These are phyloP conservation scores for Onychomys leucogaster DNA, from an alignment of 2,797 vertebrate species.

Conservation along the genomic window DNA sequence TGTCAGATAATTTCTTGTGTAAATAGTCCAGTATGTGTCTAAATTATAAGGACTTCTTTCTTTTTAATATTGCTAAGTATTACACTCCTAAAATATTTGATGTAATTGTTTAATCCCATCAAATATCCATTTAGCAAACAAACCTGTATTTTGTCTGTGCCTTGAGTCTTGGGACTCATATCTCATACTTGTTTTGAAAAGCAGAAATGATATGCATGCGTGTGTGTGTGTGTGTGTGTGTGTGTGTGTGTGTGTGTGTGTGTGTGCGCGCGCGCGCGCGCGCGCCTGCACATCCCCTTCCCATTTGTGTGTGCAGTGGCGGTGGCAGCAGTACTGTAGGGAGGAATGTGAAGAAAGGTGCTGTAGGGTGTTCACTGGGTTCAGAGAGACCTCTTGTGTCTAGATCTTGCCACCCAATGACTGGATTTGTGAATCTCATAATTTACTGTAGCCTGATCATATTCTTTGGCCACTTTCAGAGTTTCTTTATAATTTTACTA, in stretches of 20 bases:
- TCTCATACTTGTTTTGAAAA: neutral
- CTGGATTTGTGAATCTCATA: neutral
- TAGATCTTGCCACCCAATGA: neutral
- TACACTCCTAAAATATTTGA: neutral
- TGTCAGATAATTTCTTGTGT: neutral
- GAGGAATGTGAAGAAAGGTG: neutral
- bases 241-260: neutral
- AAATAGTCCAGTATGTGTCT: neutral
- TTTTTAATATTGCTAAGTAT: neutral
- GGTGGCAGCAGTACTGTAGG: neutral
- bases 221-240: rapidly evolving
- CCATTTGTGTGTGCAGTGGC: neutral
- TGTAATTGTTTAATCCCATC: neutral
- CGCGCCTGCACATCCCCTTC: neutral
- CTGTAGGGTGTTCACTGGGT: neutral
- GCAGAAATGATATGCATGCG: neutral
- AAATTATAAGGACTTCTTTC: neutral
- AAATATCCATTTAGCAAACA: neutral
- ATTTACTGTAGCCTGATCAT: neutral
- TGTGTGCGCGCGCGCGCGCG: neutral
- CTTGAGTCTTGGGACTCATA: neutral
- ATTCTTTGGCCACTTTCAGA: neutral
- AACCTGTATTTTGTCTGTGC: neutral
- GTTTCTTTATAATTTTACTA: neutral
- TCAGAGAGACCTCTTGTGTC: neutral